Evolutionary conservation across 2,888 invertebrate species (phyloP), one percentile per base, ranked within the genome.

Genomic region (Biston betularia): DNA sequence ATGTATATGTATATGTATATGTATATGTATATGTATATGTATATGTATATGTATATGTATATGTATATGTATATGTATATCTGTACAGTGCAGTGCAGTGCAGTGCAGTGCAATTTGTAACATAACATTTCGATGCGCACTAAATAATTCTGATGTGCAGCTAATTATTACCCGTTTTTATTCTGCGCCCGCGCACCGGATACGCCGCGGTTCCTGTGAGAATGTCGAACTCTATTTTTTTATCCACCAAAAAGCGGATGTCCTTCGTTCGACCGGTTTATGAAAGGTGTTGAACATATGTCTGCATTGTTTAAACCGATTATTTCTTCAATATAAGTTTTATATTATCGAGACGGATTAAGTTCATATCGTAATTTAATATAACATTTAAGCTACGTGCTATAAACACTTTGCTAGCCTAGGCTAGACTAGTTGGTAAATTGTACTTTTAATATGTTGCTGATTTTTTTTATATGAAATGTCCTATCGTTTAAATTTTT

Each of bases 241-340:
- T 84, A 86, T 86, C 83, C 83, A 87, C 89, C 88, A 90, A 92
- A 93, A 92, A 92, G 90, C 92, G 93, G 93, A 93, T 91, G 93
- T 93, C 93, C 93, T 93, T 93, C 92, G 84, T 84, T 80, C 87
- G 88, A 92, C 92, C 90, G 93, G 92, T 92, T 85, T 93, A 92
- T 93, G 90, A 93, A 93, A 93, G 93, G 93, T 93, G 93, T 93
- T 89, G 91, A 93, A 86, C 93, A 93, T 90, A 92, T 93, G 92
- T 90, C 89, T 88, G 87, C 79, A 86, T 87, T 84, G 81, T 84
- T 84, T 89, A 78, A 85, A 81, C 77, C 80, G 80, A 84, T 82
- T 82, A 83, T 79, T 79, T 81, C 84, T 79, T 79, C 77, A 79
- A 83, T 83, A 80, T 75, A 70, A 69, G 70, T 77, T 72, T 65